These are phyloP conservation scores for Pseudoips prasinana DNA, from an alignment of 2,888 invertebrate genomes.

Conservation along the genomic window DNA sequence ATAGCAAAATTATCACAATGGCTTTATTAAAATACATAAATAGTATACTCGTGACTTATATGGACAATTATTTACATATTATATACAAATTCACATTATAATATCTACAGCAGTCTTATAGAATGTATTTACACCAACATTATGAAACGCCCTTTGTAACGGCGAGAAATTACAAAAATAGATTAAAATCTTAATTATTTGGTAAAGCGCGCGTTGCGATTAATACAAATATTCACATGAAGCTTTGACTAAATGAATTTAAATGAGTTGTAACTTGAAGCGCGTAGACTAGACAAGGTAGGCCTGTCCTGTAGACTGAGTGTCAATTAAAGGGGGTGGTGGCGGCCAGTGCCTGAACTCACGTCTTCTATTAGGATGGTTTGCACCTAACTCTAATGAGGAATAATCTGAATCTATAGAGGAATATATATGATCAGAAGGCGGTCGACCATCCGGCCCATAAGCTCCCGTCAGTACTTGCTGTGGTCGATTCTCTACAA, in stretches of 20 bases:
- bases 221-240: constrained; percentile 72
- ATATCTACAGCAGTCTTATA: constrained; percentile 81
- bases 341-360: constrained; percentile 76
- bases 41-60: constrained; percentile 81
- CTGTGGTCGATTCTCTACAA: constrained; percentile 58
- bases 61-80: constrained; percentile 77
- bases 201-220: constrained; percentile 75
- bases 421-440: constrained; percentile 94
- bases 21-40: constrained; percentile 82
- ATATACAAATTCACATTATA: constrained; percentile 79
- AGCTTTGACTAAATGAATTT: constrained; percentile 70
- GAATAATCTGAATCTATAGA: constrained; percentile 95
- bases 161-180: constrained; percentile 79
- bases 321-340: constrained; percentile 68
- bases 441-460: constrained; percentile 84
- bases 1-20: constrained; percentile 81
- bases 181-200: constrained; percentile 75
- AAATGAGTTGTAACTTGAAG: constrained; percentile 49
- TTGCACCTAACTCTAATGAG: constrained; percentile 86
- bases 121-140: constrained; percentile 77
- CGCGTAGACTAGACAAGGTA: constrained; percentile 75
- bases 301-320: constrained; percentile 73
- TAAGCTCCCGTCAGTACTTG: constrained; percentile 68
- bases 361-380: constrained; percentile 67
- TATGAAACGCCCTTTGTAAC: constrained; percentile 69